Conservation (phyloP, 1,140 invertebrate genomes). For the Hycleus cichorii region DNA sequence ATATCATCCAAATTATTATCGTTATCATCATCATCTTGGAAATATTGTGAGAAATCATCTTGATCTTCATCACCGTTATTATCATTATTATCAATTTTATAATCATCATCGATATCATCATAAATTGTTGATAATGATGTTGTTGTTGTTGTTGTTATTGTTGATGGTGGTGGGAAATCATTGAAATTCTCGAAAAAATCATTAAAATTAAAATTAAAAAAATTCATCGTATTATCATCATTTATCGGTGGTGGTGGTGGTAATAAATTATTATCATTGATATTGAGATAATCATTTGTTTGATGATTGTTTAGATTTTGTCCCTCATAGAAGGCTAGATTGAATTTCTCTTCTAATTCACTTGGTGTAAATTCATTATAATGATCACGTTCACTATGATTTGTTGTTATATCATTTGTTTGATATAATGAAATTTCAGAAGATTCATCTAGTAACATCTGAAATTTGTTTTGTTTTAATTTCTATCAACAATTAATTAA, state of each 20-base stretch:
- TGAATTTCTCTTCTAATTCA: slow-evolving; percentile 39
- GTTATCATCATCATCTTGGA: not conserved
- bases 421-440: not conserved
- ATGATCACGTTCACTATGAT: slow-evolving; percentile 5
- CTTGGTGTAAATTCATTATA: slow-evolving; percentile 29
- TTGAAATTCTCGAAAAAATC: slow-evolving; percentile 33
- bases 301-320: slow-evolving; percentile 24
- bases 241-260: slow-evolving; percentile 14
- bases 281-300: slow-evolving; percentile 18
- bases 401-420: no score
- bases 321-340: slow-evolving; percentile 38
- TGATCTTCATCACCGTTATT: not conserved
- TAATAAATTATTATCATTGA: slow-evolving; percentile 19
- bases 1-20: slow-evolving; percentile 22
- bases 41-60: not conserved
- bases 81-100: not conserved
- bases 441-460: slow-evolving; percentile 3
- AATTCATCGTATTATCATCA: slow-evolving; percentile 26
- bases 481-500: not conserved
- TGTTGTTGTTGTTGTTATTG: not conserved
- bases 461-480: not conserved
- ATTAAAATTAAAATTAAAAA: slow-evolving; percentile 32
- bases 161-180: slow-evolving; percentile 19
- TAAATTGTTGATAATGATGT: not conserved
- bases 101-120: not conserved